Evolutionary conservation across 2,888 invertebrate species (phyloP).

Genomic region (Coenonympha arcania): DNA sequence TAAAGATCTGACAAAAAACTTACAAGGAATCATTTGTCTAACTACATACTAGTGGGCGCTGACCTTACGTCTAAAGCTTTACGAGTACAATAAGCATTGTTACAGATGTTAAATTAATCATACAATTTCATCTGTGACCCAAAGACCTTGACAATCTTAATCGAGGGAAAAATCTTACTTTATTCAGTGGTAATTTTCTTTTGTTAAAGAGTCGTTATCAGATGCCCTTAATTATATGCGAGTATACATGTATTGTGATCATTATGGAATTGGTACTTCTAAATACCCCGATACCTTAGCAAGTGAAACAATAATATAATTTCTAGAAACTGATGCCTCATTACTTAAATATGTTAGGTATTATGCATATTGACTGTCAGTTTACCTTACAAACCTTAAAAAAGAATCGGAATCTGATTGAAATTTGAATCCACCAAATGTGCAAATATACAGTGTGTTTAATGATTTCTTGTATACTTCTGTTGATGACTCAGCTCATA

Average conservation of each 20-base stretch:
- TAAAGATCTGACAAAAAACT: neutral
- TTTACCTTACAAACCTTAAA: too few species aligned
- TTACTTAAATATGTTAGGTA: too few species aligned
- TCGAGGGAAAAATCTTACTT: neutral
- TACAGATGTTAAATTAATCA: slow-evolving; percentile 12
- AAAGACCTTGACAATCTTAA: neutral
- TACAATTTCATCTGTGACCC: slow-evolving; percentile 8
- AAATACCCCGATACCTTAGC: too few species aligned
- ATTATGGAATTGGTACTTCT: neutral
- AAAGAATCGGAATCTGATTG: too few species aligned
- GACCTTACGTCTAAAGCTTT: slow-evolving; percentile 7
- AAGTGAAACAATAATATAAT: too few species aligned
- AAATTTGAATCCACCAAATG: too few species aligned
- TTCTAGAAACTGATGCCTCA: too few species aligned
- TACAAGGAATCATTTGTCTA: slow-evolving; percentile 5
- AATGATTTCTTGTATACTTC: too few species aligned
- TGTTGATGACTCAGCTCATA: too few species aligned
- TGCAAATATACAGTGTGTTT: too few species aligned
- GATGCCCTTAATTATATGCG: neutral
- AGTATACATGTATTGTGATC: neutral
- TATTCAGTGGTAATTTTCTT: neutral
- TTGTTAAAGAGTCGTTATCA: neutral
- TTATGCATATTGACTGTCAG: too few species aligned
- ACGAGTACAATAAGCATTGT: slow-evolving; percentile 5
- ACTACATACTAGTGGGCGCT: slow-evolving; percentile 8